Conservation (phyloP, 1,140 invertebrate genomes). For the Grapholita molesta region DNA sequence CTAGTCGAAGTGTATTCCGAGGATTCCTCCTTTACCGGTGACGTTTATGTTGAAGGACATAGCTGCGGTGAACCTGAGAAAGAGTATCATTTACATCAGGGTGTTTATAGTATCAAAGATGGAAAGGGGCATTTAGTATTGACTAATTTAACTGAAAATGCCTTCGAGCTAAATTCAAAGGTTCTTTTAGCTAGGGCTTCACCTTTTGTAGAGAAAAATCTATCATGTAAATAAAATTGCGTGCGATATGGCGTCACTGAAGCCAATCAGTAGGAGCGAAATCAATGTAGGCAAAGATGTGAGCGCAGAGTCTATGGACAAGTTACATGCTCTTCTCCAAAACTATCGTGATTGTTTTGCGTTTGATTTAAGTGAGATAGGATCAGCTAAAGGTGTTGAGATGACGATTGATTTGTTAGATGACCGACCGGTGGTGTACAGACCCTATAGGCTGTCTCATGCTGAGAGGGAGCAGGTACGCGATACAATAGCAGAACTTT, state of each 20-base stretch:
- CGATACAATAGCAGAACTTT: not conserved
- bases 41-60: constrained; percentile 20
- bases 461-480: constrained; percentile 7
- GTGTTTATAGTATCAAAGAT: not conserved
- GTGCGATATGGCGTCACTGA: not conserved
- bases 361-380: not conserved
- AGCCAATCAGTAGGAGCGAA: not conserved
- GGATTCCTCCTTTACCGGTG: not conserved
- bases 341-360: not conserved
- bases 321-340: not conserved
- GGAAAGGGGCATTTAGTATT: not conserved
- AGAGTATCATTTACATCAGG: not conserved
- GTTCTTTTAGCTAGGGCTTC: not conserved
- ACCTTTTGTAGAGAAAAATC: not conserved
- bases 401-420: constrained; percentile 3
- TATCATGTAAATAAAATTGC: not conserved
- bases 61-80: not conserved
- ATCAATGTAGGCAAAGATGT: not conserved
- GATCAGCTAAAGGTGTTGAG: not conserved
- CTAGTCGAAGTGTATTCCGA: constrained; percentile 13
- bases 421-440: not conserved
- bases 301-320: not conserved
- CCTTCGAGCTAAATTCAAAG: not conserved
- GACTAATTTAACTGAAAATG: not conserved
- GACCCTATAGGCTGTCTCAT: constrained; percentile 16